Evolutionary conservation across 2,113 vertebrate genomes (phyloP).

Genomic region (Parotia lawesii): DNA sequence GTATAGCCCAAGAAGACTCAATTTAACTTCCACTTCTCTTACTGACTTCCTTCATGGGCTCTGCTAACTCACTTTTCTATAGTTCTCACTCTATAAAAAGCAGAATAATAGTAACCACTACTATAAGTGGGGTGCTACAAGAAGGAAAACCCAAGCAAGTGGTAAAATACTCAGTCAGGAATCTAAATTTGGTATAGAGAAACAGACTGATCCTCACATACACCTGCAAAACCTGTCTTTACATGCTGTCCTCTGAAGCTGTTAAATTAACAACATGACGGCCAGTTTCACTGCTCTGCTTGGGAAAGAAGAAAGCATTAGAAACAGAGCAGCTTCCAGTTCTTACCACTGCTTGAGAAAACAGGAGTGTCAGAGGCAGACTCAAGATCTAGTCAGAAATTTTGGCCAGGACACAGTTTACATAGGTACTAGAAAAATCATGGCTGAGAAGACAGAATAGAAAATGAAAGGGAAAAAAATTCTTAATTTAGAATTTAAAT

Average conservation of each 20-base stretch:
- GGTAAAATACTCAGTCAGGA: too few species aligned
- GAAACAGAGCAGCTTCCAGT: background rate
- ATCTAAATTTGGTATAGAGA: background rate
- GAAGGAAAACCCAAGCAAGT: background rate
- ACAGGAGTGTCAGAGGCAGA: background rate
- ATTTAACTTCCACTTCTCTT: background rate
- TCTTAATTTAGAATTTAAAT: background rate
- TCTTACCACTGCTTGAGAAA: background rate
- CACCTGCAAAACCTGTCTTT: background rate
- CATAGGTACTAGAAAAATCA: background rate
- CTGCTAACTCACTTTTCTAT: background rate
- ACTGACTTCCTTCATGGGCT: background rate
- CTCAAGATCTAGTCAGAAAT: background rate
- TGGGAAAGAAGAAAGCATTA: background rate
- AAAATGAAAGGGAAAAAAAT: too few species aligned
- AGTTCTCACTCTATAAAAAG: background rate
- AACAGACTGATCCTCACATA: background rate
- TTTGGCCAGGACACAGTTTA: background rate
- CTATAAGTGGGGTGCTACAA: fast-evolving
- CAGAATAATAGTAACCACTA: background rate
- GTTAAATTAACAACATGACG: background rate
- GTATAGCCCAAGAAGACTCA: background rate
- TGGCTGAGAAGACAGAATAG: background rate
- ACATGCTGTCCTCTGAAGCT: background rate
- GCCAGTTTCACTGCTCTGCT: background rate